Base-by-base conservation (phyloP, 2,888 invertebrate species). In the Drosophila colorata region DNA sequence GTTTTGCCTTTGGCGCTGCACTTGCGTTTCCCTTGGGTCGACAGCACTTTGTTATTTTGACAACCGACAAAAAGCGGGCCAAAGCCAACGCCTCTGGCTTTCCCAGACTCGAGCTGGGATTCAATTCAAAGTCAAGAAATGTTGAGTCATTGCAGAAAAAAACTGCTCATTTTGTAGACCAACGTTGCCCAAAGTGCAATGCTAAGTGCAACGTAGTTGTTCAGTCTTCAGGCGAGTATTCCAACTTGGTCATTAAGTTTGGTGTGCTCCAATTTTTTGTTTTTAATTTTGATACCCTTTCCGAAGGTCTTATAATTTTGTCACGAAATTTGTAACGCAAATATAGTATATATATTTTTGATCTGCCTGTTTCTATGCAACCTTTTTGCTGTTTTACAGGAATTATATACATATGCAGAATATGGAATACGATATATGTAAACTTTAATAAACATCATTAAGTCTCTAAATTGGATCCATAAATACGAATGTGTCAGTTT, bases 11-110 rank as follows among this genome's bases (percentile, higher is more conserved):
- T 58, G 57, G 64, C 56, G 20, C 23, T 16, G 11, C 58, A 47
- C 58, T 35, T 48, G 48, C 47, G 56, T 35, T 59, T 55, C 63
- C 79, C 53, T 7, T 18, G 55, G 65, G 53, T 64, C 65, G 64
- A 61, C 70, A 83, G 75, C 75, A 88, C 86, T 86, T 86, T 86
- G 87, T 82, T 88, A 82, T 82, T 85, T 86, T 73, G 83, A 78
- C 83, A 86, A 77, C 71, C 74, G 65, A 77, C 83, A 67, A 68
- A 82, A 71, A 73, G 63, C 59, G 53, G 53, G 25, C 46, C 58
- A 53, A 52, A 51, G 37, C 55, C 46, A 56, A 43, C 56, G 70
- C 71, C 48, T 58, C 43, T 18, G n/a, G 37, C 59, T 47, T 14
- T 16, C 28, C 46, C 31, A 16, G 44, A 31, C 56, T 41, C 63